Evolutionary conservation across 2,888 invertebrate species (phyloP), one percentile per base, ranked within the genome.

Genomic region (Synergus gifuensis): DNA sequence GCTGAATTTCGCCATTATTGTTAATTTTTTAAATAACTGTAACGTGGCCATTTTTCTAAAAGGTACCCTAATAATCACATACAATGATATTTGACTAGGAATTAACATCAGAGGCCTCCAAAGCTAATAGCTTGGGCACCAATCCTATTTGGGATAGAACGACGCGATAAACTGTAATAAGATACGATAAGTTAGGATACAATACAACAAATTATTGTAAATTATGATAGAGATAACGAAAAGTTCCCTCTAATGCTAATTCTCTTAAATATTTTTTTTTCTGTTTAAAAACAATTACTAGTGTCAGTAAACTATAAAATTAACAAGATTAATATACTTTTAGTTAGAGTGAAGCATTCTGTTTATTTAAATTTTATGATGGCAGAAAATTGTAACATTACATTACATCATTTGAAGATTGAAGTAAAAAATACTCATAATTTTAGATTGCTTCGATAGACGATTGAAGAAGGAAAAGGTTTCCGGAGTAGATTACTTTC

Each of bases 371-470:
- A 54, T 54, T 16, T 54, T 54, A 4, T 54, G 54, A 54, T 54
- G 54, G 7, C 16, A 54, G n/a, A n/a, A n/a, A n/a, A n/a, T 8
- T n/a, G 7, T 5, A n/a, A 54, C n/a, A n/a, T 54, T 4, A n/a
- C n/a, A 54, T 54, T 54, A 54, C 54, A 16, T 54, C 54, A 54
- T 54, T 54, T 54, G n/a, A 54, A 16, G n/a, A 9, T 44, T 44
- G 44, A 44, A 44, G 44, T 5, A 54, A 54, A 54, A 4, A 16
- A 54, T 54, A 54, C n/a, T 54, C 54, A 54, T 54, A 4, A 54
- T 54, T 54, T 54, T 54, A 54, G 54, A 54, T 54, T 54, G 54
- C 54, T 54, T 54, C 54, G 54, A 54, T 54, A 54, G 54, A 54
- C 54, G 54, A n/a, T 54, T 54, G n/a, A 54, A 5, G 54, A 54